Base-by-base conservation (phyloP, 2,888 invertebrate genomes). In the Brachyptera putata region DNA sequence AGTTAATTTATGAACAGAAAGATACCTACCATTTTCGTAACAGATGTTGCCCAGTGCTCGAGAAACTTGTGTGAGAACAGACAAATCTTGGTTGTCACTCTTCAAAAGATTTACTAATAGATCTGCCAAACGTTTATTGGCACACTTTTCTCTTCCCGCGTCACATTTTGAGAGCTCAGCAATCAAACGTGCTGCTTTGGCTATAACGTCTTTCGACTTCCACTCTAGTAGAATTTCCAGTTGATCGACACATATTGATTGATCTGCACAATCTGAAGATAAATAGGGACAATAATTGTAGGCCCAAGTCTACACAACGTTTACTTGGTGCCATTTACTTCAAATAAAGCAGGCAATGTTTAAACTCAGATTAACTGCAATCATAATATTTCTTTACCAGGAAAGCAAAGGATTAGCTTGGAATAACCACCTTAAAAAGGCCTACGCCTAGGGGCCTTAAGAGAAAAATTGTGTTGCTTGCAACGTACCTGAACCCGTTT, bases 31-130 rank as follows among this genome's bases (percentile, higher is more conserved):
- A 76, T 92, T 91, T 71, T 93, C 87, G 73, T 88, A 94, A 72
- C 91, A 92, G 70, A 95, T 85, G 74, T 95, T 95, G 36, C 92
- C 94, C 21, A 95, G 77, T 2, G 91, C 90, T 68, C 94, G 80
- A 67, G 89, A 89, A 39, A 86, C 82, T 71, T 94, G 90, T 66
- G 85, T 85, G 7, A 85, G 76, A 56, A 85, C 72, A 64, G 84
- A 81, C 63, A 80, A 70, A 61, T 75, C 76, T 11, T 80, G 75
- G 58, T 67, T 24, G 53, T 61, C 53, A 24, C 49, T 34, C 16
- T 59, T 61, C 21, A 59, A 36, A 4, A 64, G 69, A 71, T 63
- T 69, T 56, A 56, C 64, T 60, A 48, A 58, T 49, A 56, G 65
- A 61, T 41, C 67, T 49, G 60, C 65, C 55, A 57, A 58, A 39